Base-by-base conservation (phyloP, 2,797 vertebrate genomes). In the Loris lydekkerianus region DNA sequence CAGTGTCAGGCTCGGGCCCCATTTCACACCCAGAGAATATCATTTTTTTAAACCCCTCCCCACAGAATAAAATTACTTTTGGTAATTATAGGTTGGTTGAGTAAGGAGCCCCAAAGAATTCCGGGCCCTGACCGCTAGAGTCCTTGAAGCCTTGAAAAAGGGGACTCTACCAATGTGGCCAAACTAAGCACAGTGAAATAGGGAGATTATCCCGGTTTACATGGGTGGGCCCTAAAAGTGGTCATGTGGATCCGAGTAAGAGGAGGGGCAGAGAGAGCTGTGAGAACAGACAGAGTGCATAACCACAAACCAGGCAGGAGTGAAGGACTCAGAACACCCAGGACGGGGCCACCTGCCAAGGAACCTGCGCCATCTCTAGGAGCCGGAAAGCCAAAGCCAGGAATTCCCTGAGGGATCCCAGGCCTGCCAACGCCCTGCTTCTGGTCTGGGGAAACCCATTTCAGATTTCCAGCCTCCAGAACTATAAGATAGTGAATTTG, bases 371-470 rank as follows among this genome's bases (percentile, higher is more conserved):
- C 7, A n/a, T 31, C 31, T 85, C 69, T 7, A 2, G 17, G 3
- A 49, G 37, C n/a, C 1, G 1, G 37, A n/a, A 73, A 14, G 46
- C 21, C 61, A 4, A 63, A 23, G 46, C 31, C 3, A 23, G n/a
- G 67, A 25, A 25, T 34, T 10, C 11, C 7, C 10, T n/a, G 21
- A 17, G 61, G n/a, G n/a, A 34, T 7, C 2, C 0, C 1, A 0
- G 56, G 31, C 21, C 49, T 23, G 13, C 37, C 20, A 21, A 67
- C 31, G 4, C 53, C 58, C 43, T 34, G 15, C 14, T 89, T 63
- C 65, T 13, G 31, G 27, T 34, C 63, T 7, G 14, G 29, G 3
- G 27, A 86, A 65, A n/a, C 63, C 37, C 78, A 20, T 20, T 17
- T 2, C 40, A 40, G 46, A 37, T 31, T 29, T 34, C 21, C 7